A percentile compares a stretch with the other conserved stretches of the same genome.
Conservation (phyloP, 2,888 invertebrate species). For the Homarus gammarus region DNA sequence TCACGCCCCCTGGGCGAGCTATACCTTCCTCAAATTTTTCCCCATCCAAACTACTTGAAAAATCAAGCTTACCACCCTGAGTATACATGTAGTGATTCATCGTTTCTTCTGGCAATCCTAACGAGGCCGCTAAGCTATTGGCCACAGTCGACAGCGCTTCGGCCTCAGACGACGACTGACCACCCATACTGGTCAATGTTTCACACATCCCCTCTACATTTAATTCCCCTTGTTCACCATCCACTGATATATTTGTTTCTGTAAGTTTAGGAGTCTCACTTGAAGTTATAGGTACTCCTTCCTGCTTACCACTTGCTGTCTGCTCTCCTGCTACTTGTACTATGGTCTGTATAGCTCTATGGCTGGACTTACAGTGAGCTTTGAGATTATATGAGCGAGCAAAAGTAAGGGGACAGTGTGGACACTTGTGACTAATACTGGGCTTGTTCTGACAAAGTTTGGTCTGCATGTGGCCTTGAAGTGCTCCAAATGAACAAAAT, state of each 20-base stretch:
- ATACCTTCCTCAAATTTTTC: constrained; percentile 37
- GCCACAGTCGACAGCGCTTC: constrained; percentile 60
- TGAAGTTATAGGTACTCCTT: background rate
- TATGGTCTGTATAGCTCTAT: constrained; percentile 48
- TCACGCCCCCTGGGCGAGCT: constrained; percentile 7
- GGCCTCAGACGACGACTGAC: constrained; percentile 55
- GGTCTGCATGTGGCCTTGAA: constrained; percentile 73
- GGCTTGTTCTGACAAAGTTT: constrained; percentile 70
- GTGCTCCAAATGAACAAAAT: constrained; percentile 59
- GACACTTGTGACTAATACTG: constrained; percentile 61
- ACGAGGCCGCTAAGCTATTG: constrained; percentile 54
- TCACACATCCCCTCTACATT: constrained; percentile 32
- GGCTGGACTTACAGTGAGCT: constrained; percentile 69
- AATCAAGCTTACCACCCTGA: constrained; percentile 45
- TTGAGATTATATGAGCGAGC: constrained; percentile 74
- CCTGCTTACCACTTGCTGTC: constrained; percentile 6
- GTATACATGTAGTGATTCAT: constrained; percentile 58
- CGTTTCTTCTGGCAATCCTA: constrained; percentile 58
- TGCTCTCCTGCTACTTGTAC: constrained; percentile 16
- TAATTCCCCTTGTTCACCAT: constrained; percentile 4
- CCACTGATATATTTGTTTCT: background rate
- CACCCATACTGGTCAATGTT: constrained; percentile 20
- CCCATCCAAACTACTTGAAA: constrained; percentile 16
- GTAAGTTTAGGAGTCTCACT: background rate
- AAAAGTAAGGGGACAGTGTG: constrained; percentile 71